phyloP scores from a whole-genome alignment of 2,888 invertebrate genomes.

The Calliphora vomitoria region DNA sequence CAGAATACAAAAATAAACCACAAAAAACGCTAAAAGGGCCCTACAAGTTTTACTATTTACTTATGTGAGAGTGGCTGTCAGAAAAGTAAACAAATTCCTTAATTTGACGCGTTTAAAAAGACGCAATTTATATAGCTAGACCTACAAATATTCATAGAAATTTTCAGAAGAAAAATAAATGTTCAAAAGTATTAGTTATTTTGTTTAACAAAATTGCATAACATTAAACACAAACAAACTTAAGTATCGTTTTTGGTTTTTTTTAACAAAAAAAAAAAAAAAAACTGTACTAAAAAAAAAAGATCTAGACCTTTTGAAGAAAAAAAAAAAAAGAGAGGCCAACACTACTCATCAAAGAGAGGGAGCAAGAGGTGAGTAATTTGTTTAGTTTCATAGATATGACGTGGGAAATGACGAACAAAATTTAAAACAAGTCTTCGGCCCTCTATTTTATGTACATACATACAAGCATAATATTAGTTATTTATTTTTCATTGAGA shows the following conservation, averaged over 20 bases:
- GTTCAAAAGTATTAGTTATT: neutral
- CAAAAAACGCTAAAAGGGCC: constrained; percentile 28
- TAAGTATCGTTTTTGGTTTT: neutral
- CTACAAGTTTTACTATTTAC: neutral
- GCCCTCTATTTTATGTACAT: neutral
- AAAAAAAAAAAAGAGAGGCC: neutral
- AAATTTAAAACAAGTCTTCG: neutral
- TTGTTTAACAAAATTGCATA: constrained; percentile 35
- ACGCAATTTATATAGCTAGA: constrained; percentile 6
- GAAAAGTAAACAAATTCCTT: neutral
- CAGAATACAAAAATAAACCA: neutral
- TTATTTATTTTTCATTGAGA: neutral
- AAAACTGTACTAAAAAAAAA: constrained; percentile 36
- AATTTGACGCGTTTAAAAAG: neutral
- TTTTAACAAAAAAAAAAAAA: neutral
- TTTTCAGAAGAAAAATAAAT: neutral
- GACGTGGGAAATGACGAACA: constrained; percentile 16
- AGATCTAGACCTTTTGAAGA: constrained; percentile 15
- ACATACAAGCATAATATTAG: too few relatives aligned
- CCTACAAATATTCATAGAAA: neutral
- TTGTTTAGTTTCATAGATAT: constrained; percentile 3
- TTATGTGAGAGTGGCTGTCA: neutral
- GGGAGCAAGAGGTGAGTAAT: neutral
- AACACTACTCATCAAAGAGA: neutral
- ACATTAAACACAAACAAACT: constrained; percentile 1